phyloP scores from a whole-genome alignment of 2,797 vertebrate species.

The Limnodromus scolopaceus region DNA sequence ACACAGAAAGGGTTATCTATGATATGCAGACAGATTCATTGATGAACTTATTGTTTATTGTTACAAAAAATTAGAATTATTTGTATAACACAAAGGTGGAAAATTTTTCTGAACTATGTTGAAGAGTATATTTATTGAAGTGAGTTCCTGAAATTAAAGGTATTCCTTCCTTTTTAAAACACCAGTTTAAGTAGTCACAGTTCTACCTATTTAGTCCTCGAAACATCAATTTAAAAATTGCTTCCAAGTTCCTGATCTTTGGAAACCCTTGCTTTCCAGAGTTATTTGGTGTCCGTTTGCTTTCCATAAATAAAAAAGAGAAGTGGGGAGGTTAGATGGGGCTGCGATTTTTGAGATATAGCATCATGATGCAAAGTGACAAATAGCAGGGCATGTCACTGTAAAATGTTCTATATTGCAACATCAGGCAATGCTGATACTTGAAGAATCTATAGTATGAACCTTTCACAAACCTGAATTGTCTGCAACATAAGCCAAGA shows the following conservation, averaged over 20 bases:
- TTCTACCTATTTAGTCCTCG: conserved; percentile 11
- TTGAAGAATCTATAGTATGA: conserved; percentile 71
- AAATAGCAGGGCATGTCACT: conserved; percentile 57
- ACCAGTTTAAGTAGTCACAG: conserved; percentile 36
- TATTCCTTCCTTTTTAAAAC: not conserved
- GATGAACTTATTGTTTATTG: not conserved
- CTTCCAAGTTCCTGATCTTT: conserved; percentile 44
- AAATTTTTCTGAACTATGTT: not conserved
- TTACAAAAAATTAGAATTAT: not conserved
- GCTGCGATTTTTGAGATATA: conserved; percentile 68
- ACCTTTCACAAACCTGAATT: not conserved
- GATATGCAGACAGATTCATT: not conserved
- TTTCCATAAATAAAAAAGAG: conserved; percentile 35
- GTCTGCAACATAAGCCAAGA: conserved; percentile 36
- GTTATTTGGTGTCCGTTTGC: conserved; percentile 54
- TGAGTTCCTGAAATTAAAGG: not conserved
- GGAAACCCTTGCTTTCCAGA: conserved; percentile 58
- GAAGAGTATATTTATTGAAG: not conserved
- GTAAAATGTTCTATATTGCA: conserved; percentile 68
- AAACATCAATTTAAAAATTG: conserved; percentile 64
- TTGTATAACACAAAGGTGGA: not conserved
- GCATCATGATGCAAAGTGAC: conserved; percentile 63
- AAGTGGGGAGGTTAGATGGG: not conserved
- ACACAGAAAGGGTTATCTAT: not conserved
- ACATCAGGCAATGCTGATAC: conserved; percentile 61